These are phyloP conservation scores for Hemitrygon akajei DNA, from an alignment of 2,797 vertebrate species.

Conservation along the genomic window DNA sequence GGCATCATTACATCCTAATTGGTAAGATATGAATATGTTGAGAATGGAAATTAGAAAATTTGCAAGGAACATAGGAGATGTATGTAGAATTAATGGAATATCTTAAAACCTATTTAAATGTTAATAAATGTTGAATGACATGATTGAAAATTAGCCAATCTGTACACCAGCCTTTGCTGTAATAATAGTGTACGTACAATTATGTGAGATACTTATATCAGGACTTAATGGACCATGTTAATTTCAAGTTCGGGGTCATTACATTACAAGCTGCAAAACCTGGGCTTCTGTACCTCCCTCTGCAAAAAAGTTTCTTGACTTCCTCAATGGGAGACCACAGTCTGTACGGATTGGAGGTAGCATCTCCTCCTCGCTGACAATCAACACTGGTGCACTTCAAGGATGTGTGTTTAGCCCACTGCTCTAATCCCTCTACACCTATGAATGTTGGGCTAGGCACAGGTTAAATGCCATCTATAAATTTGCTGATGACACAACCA, in stretches of 20 bases:
- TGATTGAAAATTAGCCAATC: not conserved
- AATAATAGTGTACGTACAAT: not conserved
- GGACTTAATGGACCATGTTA: not conserved
- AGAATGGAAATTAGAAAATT: not conserved
- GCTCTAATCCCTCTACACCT: no score
- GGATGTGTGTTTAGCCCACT: no score
- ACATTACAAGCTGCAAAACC: not conserved
- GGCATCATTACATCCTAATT: not conserved
- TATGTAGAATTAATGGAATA: not conserved
- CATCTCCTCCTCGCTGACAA: no score
- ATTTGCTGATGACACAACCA: no score
- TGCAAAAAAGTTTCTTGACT: no score
- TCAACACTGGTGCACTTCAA: no score
- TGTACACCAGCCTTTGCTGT: not conserved
- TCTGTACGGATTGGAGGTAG: no score
- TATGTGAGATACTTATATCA: not conserved
- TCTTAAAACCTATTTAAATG: not conserved
- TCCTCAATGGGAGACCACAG: no score
- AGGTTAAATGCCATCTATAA: no score
- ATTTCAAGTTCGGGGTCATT: not conserved
- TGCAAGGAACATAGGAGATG: not conserved
- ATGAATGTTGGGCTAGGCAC: no score
- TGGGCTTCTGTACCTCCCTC: no score
- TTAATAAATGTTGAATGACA: not conserved
- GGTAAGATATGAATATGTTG: not conserved